Conservation (phyloP, 2,113 vertebrate species). For the Oreochromis tanganicae region DNA sequence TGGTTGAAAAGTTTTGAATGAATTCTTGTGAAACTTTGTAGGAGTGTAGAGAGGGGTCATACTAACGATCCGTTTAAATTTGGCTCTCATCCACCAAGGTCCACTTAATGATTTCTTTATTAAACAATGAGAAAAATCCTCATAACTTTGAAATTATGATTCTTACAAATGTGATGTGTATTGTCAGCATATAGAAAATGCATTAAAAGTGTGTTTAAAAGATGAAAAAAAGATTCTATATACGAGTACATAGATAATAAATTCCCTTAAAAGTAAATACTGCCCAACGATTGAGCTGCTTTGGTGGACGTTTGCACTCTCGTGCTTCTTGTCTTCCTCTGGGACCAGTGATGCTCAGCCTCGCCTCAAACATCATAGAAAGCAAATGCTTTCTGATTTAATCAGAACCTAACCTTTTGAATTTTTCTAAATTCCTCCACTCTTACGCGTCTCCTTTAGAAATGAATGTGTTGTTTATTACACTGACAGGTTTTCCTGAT, state of each 20-base stretch:
- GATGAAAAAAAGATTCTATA: background rate
- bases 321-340: background rate
- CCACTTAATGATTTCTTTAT: background rate
- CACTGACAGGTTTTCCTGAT: background rate
- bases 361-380: background rate
- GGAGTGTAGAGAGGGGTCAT: background rate
- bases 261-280: background rate
- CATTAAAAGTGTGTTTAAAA: background rate
- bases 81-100: background rate
- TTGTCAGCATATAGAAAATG: background rate
- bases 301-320: background rate
- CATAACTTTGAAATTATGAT: rapidly evolving
- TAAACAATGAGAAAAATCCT: background rate
- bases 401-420: background rate
- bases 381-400: background rate
- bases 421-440: background rate
- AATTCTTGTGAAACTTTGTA: background rate
- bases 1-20: background rate
- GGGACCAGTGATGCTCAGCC: background rate
- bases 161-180: background rate
- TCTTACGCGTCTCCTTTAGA: background rate
- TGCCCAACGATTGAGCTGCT: background rate
- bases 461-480: background rate
- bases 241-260: background rate
- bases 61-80: background rate